These are phyloP conservation scores for Sigmodon hispidus DNA, from an alignment of 2,113 vertebrate genomes.

Conservation along the genomic window DNA sequence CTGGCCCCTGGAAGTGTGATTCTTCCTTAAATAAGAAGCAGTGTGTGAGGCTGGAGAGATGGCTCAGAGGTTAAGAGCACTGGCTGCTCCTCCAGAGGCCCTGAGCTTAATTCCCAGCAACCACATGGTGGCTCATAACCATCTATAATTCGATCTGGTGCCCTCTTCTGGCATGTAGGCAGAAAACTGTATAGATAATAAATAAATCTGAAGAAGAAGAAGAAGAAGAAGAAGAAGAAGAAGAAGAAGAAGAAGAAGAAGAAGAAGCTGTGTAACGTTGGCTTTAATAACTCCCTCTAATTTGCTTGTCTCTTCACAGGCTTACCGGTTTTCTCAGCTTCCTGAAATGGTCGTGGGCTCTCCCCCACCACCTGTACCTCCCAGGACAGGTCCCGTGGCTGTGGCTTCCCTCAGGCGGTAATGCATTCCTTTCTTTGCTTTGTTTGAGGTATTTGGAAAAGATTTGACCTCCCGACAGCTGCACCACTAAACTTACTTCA, in stretches of 20 bases:
- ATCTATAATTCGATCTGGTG: no score
- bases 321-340: slow-evolving; percentile 98
- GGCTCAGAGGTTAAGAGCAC: no score
- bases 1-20: neutral
- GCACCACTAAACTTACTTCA: neutral
- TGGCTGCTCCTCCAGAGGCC: no score
- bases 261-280: neutral
- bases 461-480: neutral
- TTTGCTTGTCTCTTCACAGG: slow-evolving; percentile 84
- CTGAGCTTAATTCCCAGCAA: no score
- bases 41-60: no score
- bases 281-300: neutral
- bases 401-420: slow-evolving; percentile 92
- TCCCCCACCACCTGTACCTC: slow-evolving; percentile 95
- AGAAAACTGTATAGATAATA: no score
- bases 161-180: no score
- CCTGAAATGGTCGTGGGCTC: slow-evolving; percentile 97
- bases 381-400: slow-evolving; percentile 93
- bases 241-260: no score
- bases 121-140: no score
- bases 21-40: neutral
- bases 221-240: no score
- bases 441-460: neutral
- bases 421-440: slow-evolving; percentile 46
- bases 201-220: no score